Conservation (phyloP, 2,888 invertebrate species). For the Pristionchus arcanus region DNA sequence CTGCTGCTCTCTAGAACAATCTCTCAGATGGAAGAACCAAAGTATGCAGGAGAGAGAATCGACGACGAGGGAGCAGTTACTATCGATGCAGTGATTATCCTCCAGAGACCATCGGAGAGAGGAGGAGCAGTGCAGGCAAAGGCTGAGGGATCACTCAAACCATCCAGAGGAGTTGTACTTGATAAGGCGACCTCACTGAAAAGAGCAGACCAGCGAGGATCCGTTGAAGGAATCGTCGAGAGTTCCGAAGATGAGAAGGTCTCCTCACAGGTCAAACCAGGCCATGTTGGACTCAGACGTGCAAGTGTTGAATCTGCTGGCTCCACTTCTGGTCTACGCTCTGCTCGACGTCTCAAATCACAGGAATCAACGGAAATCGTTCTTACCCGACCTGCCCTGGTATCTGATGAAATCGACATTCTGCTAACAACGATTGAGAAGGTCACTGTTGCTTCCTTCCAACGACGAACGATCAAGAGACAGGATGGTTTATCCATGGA, state of each 20-base stretch:
- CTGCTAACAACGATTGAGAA: constrained; percentile 36
- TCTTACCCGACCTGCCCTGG: not conserved
- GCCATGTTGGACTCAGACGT: not conserved
- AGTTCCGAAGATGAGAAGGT: not conserved
- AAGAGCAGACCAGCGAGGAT: not conserved
- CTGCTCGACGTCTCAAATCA: not conserved
- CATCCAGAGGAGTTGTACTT: not conserved
- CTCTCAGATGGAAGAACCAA: constrained; percentile 13
- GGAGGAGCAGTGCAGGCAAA: not conserved
- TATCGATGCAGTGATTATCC: constrained; percentile 23
- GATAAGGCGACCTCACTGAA: not conserved
- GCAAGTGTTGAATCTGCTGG: not conserved
- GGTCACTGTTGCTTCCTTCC: constrained; percentile 33
- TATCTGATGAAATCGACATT: constrained; percentile 49
- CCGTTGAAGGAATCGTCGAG: constrained; percentile 15
- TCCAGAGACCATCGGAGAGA: constrained; percentile 38
- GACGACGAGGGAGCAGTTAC: constrained; percentile 28
- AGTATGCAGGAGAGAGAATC: constrained; percentile 1
- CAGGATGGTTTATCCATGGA: not conserved
- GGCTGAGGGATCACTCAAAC: not conserved
- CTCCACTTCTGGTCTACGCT: not conserved
- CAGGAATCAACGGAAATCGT: constrained; percentile 45
- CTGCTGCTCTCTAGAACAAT: not conserved
- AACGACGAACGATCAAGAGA: constrained; percentile 1
- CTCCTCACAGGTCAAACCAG: not conserved